Evolutionary conservation across 1,140 invertebrate genomes (phyloP).

Genomic region (Leptinotarsa texana): DNA sequence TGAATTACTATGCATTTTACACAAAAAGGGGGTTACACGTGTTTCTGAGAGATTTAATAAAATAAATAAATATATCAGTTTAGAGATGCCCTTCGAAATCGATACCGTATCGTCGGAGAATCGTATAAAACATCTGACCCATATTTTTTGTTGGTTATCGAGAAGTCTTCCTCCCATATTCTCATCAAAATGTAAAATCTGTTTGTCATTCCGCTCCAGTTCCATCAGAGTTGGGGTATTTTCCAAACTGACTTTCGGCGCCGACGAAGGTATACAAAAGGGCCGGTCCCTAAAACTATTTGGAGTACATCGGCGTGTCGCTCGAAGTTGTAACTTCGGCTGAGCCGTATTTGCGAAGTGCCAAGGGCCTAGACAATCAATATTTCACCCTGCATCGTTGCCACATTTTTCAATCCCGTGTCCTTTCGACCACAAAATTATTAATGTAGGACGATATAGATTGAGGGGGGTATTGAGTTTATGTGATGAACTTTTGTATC

Average conservation of each 20-base stretch:
- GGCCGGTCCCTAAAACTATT: slow-evolving; percentile 15
- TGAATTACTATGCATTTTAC: too few relatives aligned
- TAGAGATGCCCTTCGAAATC: too few relatives aligned
- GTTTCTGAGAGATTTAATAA: too few relatives aligned
- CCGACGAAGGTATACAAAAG: not conserved
- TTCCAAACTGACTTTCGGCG: not conserved
- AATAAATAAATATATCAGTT: too few relatives aligned
- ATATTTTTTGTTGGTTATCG: too few relatives aligned
- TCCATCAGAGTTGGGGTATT: not conserved
- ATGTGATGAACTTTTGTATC: too few relatives aligned
- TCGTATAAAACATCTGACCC: too few relatives aligned
- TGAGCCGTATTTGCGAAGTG: slow-evolving; percentile 21
- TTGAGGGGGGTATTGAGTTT: not conserved
- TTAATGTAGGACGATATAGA: not conserved
- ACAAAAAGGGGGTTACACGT: too few relatives aligned
- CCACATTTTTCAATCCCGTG: not conserved
- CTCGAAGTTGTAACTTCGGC: slow-evolving; percentile 13
- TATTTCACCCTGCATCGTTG: slow-evolving; percentile 10
- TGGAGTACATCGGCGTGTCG: slow-evolving; percentile 13
- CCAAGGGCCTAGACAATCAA: slow-evolving; percentile 19
- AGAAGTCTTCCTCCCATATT: too few relatives aligned
- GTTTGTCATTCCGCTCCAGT: not conserved
- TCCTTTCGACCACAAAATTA: slow-evolving; percentile 9
- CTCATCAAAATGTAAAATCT: too few relatives aligned
- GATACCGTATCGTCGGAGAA: too few relatives aligned